Conservation (phyloP, 2,113 vertebrate species). For the Pluvianellus socialis region DNA sequence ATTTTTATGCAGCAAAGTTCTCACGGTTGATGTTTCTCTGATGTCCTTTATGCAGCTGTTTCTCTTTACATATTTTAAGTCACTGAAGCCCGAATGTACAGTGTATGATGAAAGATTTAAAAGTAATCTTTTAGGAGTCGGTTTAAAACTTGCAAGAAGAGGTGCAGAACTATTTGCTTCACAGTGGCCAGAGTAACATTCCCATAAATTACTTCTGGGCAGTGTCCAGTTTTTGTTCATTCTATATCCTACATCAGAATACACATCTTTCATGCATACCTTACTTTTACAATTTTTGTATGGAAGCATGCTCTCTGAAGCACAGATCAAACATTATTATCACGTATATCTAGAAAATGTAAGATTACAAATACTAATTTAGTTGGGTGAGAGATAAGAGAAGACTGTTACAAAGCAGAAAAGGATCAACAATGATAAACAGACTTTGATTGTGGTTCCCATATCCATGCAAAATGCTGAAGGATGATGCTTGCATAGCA, state of each 20-base stretch:
- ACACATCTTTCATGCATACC: background rate
- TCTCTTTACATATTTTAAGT: conserved; percentile 21
- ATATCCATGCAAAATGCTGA: background rate
- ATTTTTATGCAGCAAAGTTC: conserved; percentile 34
- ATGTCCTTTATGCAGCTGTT: conserved; percentile 4
- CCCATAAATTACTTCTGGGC: background rate
- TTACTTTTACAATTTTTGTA: background rate
- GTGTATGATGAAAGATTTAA: background rate
- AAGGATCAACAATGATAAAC: background rate
- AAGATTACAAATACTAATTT: background rate
- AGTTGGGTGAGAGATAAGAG: background rate
- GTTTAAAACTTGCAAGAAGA: background rate
- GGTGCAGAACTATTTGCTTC: background rate
- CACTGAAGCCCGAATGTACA: background rate
- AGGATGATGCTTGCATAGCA: background rate
- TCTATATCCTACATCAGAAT: background rate
- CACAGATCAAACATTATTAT: background rate
- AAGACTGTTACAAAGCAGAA: background rate
- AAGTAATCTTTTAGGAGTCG: background rate
- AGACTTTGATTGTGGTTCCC: background rate
- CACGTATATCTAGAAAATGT: background rate
- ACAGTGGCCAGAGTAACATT: background rate
- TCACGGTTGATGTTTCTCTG: background rate
- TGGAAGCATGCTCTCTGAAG: background rate
- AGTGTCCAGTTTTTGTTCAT: background rate